Base-by-base conservation (phyloP, 2,888 invertebrate species). In the Drosophila neoperkinsi region DNA sequence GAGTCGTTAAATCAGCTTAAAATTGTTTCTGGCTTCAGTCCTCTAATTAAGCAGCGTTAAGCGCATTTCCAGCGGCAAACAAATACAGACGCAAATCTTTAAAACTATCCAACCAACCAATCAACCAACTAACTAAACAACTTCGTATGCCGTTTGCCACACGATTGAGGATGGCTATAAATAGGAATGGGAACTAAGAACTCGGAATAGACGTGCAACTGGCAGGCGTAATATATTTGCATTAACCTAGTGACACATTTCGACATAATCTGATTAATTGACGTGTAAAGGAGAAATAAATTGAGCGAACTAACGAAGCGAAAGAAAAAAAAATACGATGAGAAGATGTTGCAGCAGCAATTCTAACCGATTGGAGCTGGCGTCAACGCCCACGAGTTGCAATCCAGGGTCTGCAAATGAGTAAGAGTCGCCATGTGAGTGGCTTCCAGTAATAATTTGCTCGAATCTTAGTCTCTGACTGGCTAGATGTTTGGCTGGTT, bases 191-290 rank as follows among this genome's bases (percentile, higher is more conserved):
- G 25, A 51, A 21, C 46, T 21, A 46, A 28, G 43, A 51, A 52
- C 30, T 49, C 58, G 53, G 34, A 33, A 61, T 58, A 31, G 71
- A 53, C 21, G 50, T 34, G 11, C 21, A 7, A 13, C 36, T 43
- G 55, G 41, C 61, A 61, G 64, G 51, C 65, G 76, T 71, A 81
- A 84, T 85, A 85, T 82, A 88, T 90, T 88, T 90, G 90, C 85
- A 88, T 86, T 86, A 86, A 90, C 85, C 90, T 73, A 86, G 88
- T 86, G 90, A 88, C 85, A 86, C 90, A 86, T 90, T 88, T 86
- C 73, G 90, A 86, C 90, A 88, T 86, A 90, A 86, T 86, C 90
- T 90, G 85, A 86, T 86, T 86, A 86, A 86, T 86, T 86, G 90
- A 78, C 84, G 81, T 88, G 74, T 70, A 90, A 77, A 78, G 67